Conservation (phyloP, 1,140 invertebrate genomes). For the Cherax quadricarinatus region DNA sequence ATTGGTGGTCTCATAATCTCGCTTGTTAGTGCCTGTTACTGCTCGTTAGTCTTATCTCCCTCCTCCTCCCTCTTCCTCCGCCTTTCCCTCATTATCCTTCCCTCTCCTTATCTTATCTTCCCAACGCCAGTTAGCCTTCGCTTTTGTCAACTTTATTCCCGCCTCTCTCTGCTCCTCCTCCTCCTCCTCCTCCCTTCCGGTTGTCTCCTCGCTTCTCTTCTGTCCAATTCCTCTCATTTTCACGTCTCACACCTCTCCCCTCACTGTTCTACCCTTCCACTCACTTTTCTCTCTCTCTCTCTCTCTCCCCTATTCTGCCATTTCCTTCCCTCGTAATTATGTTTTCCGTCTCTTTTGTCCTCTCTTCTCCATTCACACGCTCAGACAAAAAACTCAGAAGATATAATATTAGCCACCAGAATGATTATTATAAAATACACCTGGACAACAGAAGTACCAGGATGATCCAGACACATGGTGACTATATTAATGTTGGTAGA, state of each 20-base stretch:
- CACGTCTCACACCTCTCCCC: neutral
- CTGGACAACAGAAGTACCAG: too few relatives aligned
- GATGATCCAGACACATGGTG: too few relatives aligned
- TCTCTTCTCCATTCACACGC: too few relatives aligned
- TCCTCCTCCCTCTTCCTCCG: neutral
- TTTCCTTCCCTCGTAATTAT: neutral
- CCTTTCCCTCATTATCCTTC: neutral
- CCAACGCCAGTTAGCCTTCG: neutral
- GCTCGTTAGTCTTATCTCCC: slow-evolving; percentile 5
- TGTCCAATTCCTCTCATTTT: neutral
- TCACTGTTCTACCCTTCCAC: neutral
- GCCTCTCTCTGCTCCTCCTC: neutral
- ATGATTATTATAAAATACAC: too few relatives aligned
- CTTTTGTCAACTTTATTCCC: neutral
- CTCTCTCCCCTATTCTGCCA: neutral
- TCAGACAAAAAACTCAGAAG: too few relatives aligned
- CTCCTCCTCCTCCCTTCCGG: neutral
- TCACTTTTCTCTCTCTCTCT: neutral
- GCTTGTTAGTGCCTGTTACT: slow-evolving; percentile 4
- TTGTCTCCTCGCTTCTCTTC: neutral
- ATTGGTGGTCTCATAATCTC: neutral
- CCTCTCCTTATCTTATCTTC: neutral
- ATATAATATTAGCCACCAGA: too few relatives aligned
- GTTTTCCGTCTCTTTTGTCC: too few relatives aligned
- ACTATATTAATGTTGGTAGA: too few relatives aligned